Conservation (phyloP, 2,797 vertebrate species). For the Orientallactaga sibirica region DNA sequence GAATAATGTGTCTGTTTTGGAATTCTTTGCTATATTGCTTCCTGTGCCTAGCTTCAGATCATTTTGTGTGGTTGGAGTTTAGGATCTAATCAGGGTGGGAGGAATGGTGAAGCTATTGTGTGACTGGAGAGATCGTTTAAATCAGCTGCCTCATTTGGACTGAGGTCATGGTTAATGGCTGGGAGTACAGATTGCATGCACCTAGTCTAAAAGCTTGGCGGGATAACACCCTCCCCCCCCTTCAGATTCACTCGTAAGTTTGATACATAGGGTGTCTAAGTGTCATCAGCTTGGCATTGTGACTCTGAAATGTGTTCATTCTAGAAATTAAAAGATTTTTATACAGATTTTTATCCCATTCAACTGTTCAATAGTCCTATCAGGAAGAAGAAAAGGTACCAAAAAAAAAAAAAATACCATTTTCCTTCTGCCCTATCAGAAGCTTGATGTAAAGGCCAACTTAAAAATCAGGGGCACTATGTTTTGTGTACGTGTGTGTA, state of each 20-base stretch:
- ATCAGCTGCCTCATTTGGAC: slow-evolving; percentile 12
- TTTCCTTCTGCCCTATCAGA: neutral
- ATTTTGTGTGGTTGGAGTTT: slow-evolving; percentile 76
- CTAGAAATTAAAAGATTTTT: slow-evolving; percentile 61
- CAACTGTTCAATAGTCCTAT: neutral
- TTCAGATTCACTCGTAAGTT: neutral
- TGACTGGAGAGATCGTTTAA: slow-evolving; percentile 16
- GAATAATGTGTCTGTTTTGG: slow-evolving; percentile 61
- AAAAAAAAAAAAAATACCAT: neutral
- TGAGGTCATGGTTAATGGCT: slow-evolving; percentile 31
- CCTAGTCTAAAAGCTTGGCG: slow-evolving; percentile 29
- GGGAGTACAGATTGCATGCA: neutral
- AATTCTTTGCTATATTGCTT: slow-evolving; percentile 47
- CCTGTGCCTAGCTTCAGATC: slow-evolving; percentile 70
- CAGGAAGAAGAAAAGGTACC: slow-evolving; percentile 5
- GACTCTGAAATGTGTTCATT: slow-evolving; percentile 27
- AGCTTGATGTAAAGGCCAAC: slow-evolving; percentile 3
- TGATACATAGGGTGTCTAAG: neutral
- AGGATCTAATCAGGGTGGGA: slow-evolving; percentile 61
- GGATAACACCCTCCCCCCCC: neutral
- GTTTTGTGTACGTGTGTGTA: too few relatives aligned
- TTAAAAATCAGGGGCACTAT: slow-evolving; percentile 27
- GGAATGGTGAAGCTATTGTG: slow-evolving; percentile 34
- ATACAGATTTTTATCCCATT: slow-evolving; percentile 13
- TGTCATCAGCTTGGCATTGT: neutral